Conservation (phyloP, 2,888 invertebrate species). For the Acanthopleura granulata region DNA sequence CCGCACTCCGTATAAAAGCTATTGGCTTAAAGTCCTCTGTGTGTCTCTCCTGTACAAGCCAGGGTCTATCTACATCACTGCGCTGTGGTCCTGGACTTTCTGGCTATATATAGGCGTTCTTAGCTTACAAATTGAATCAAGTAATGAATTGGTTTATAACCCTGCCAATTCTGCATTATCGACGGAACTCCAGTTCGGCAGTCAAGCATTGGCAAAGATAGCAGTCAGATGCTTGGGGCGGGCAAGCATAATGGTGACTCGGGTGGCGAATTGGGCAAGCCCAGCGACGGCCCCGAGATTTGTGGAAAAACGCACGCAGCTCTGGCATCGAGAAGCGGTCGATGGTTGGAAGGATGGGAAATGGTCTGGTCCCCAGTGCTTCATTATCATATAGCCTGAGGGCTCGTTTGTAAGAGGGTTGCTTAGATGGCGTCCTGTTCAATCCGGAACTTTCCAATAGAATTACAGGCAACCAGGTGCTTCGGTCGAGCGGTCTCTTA, state of each 20-base stretch:
- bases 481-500: not conserved
- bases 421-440: not conserved
- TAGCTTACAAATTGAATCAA: slow-evolving; percentile 16
- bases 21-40: too few relatives aligned
- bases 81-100: not conserved
- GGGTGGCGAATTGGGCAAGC: not conserved
- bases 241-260: not conserved
- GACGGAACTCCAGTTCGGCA: slow-evolving; percentile 4
- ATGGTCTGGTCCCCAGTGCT: not conserved
- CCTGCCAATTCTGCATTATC: slow-evolving; percentile 8
- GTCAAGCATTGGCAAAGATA: slow-evolving; percentile 17
- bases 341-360: not conserved
- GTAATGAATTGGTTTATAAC: slow-evolving; percentile 16
- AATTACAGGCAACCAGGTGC: slow-evolving; percentile 1
- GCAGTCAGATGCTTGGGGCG: not conserved
- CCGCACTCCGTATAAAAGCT: too few relatives aligned
- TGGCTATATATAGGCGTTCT: slow-evolving; percentile 16
- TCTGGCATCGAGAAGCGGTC: not conserved
- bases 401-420: not conserved
- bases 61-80: too few relatives aligned
- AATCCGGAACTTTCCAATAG: not conserved
- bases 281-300: not conserved
- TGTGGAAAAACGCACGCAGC: not conserved
- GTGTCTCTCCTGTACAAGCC: too few relatives aligned
- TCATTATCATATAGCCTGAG: slow-evolving; percentile 1